Conservation (phyloP, 2,797 vertebrate genomes). For the Nyctibius grandis region DNA sequence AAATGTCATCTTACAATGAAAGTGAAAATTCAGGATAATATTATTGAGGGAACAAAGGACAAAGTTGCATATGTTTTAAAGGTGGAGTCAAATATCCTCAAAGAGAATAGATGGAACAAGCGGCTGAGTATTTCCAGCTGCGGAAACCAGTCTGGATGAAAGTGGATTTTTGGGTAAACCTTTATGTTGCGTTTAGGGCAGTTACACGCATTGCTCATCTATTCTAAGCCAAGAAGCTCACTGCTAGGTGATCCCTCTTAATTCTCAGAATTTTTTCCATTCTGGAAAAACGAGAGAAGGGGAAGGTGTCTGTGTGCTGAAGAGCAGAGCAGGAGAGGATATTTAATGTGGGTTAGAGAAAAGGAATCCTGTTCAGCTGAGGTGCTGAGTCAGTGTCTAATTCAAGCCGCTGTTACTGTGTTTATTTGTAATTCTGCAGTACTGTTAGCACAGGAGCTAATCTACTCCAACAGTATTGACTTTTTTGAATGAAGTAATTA, state of each 20-base stretch:
- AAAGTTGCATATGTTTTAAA: background rate
- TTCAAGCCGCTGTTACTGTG: background rate
- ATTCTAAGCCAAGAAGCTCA: background rate
- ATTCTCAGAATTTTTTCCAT: background rate
- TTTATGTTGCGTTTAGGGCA: background rate
- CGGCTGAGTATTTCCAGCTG: background rate
- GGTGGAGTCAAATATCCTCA: background rate
- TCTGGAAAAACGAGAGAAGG: background rate
- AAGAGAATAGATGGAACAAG: background rate
- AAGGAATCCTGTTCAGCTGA: background rate
- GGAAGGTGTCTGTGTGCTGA: background rate
- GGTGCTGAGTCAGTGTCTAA: background rate
- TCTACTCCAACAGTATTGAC: background rate
- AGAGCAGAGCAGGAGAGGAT: background rate
- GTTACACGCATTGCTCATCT: background rate
- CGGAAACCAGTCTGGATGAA: background rate
- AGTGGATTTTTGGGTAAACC: background rate
- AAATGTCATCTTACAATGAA: background rate
- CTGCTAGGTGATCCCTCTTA: background rate
- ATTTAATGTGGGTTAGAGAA: background rate
- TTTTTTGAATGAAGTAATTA: background rate
- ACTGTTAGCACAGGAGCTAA: background rate
- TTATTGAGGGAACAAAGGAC: background rate
- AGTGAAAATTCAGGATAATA: background rate
- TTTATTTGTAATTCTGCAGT: background rate